Conservation (phyloP, 2,888 invertebrate genomes). For the Cepaea hortensis region DNA sequence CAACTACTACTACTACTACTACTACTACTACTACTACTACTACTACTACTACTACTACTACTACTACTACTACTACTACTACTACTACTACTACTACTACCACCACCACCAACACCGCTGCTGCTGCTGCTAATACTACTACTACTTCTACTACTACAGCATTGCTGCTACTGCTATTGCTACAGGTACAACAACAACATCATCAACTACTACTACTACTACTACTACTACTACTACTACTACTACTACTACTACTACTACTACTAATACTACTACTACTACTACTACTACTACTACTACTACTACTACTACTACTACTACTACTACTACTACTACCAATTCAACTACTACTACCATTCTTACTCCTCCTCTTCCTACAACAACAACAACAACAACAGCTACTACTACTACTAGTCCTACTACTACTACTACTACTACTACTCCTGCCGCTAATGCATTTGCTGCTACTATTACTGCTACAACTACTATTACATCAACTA, state of each 20-base stretch:
- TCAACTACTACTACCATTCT: not conserved
- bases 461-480: no score
- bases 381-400: not conserved
- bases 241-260: conserved; percentile 4
- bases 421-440: not conserved
- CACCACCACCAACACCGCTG: not conserved
- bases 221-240: not conserved
- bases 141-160: no score
- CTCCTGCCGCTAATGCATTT: not conserved
- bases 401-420: not conserved
- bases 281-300: not conserved
- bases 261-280: not conserved
- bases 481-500: not conserved
- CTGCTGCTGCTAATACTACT: not conserved
- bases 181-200: not conserved
- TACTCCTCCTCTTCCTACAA: not conserved
- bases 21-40: not conserved
- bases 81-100: conserved; percentile 1
- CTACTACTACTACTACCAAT: not conserved
- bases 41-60: not conserved
- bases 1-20: not conserved
- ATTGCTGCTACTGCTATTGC: not conserved
- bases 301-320: not conserved
- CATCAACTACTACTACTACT: no score
- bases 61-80: not conserved